Evolutionary conservation across 2,888 invertebrate species (phyloP).

Genomic region (Epirrhoe tristata): DNA sequence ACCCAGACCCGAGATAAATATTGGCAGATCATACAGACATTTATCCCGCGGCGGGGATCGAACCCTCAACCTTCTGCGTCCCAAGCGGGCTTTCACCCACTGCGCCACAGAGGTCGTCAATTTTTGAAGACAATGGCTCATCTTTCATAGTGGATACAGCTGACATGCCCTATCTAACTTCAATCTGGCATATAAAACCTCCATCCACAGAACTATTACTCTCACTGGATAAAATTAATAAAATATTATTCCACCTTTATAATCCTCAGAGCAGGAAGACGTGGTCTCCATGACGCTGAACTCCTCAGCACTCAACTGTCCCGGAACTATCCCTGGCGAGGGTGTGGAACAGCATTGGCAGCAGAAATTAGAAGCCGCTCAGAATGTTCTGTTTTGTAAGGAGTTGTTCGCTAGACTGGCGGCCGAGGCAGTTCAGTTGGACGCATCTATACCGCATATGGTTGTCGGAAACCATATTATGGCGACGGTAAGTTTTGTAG

Average conservation of each 20-base stretch:
- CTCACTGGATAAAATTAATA: constrained; percentile 16
- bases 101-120: no score
- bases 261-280: constrained; percentile 92
- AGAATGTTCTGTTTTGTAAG: constrained; percentile 98
- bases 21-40: no score
- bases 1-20: no score
- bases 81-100: no score
- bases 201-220: not conserved
- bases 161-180: no score
- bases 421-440: constrained; percentile 96
- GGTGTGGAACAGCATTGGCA: constrained; percentile 95
- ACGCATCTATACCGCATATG: constrained; percentile 97
- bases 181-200: not conserved
- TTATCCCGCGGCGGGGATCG: no score
- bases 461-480: constrained; percentile 99
- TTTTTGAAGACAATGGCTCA: no score
- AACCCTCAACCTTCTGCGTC: no score
- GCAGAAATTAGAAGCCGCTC: constrained; percentile 97
- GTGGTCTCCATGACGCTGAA: constrained; percentile 93
- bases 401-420: constrained; percentile 97
- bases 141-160: no score
- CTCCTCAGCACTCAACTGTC: constrained; percentile 89
- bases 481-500: constrained; percentile 89
- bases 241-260: constrained; percentile 24
- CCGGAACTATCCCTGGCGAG: constrained; percentile 85